Evolutionary conservation across 2,797 vertebrate genomes (phyloP), one percentile per base, ranked within the genome.

Genomic region (Carapus acus): DNA sequence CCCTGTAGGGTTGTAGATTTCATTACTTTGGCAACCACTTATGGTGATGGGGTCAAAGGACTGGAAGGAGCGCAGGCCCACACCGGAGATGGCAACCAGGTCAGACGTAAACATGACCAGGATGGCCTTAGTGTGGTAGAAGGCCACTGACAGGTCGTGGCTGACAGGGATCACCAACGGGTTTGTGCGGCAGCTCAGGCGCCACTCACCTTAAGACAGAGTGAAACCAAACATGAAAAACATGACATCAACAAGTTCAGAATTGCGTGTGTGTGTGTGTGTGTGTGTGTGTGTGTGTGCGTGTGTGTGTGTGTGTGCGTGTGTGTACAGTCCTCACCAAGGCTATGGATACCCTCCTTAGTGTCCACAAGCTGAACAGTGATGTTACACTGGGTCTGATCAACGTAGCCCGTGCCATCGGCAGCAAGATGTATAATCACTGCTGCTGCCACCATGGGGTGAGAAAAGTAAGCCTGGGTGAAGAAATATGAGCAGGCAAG

Each of bases 1-100:
- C 70, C 94, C 92, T 1, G 88, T 89, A 0, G 91, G 91, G 85
- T 93, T 98, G 87, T 98, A 98, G 85, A 95, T 95, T 90, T 98
- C 93, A 69, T 96, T 94, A 84, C 90, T 93, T 86, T 95, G 92
- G 87, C 94, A 97, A 84, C 92, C 91, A 76, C 92, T 93, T 84
- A 96, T 94, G 59, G 94, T 94, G 87, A 98, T 93, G 57, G 93
- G 94, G 88, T 98, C 96, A 82, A 98, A 98, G 85, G 93, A 94
- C 84, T 97, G 92, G 86, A 98, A 98, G 76, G 95, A 97, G 71
- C 96, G 93, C 71, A 99, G 83, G 79, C 93, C 96, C 60, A 99
- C 91, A 55, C 96, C 96, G 1, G 96, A 99, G 87, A 99, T 92
- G 80, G 96, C 95, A 69, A 98, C 92, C 40, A 92, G 86, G 59